Evolutionary conservation across 2,113 vertebrate species (phyloP).

Genomic region (Narcine bancroftii): DNA sequence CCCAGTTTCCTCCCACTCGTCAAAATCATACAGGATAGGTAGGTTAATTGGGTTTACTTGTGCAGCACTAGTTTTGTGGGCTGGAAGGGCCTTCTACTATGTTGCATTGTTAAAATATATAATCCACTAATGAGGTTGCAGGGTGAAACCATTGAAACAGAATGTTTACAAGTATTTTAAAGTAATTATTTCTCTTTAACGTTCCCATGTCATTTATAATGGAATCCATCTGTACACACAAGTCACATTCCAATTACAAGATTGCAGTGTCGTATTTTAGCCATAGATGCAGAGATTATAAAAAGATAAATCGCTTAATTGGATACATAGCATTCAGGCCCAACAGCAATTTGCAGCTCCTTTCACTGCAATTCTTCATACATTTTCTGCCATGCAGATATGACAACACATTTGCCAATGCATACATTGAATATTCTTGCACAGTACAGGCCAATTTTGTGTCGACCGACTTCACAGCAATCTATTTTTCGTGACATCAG

Average conservation of each 20-base stretch:
- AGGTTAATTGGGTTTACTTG: too few relatives aligned
- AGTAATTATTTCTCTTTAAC: neutral
- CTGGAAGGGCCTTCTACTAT: too few relatives aligned
- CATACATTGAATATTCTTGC: neutral
- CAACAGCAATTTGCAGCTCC: neutral
- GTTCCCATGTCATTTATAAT: neutral
- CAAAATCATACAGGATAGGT: too few relatives aligned
- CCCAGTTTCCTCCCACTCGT: too few relatives aligned
- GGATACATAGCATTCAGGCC: neutral
- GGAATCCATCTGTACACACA: neutral
- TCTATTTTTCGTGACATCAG: too few relatives aligned
- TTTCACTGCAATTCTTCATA: neutral
- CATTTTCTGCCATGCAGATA: neutral
- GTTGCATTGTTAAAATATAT: too few relatives aligned
- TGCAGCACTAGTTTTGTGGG: too few relatives aligned
- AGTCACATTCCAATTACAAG: neutral
- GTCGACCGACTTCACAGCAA: too few relatives aligned
- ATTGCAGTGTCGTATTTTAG: neutral
- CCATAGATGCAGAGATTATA: neutral
- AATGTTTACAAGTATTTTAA: neutral
- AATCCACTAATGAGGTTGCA: too few relatives aligned
- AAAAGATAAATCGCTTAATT: neutral
- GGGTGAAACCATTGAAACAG: neutral
- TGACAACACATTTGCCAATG: neutral
- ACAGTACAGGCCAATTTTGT: too few relatives aligned